Evolutionary conservation across 2,888 invertebrate genomes (phyloP).

Genomic region (Netelia virgata): DNA sequence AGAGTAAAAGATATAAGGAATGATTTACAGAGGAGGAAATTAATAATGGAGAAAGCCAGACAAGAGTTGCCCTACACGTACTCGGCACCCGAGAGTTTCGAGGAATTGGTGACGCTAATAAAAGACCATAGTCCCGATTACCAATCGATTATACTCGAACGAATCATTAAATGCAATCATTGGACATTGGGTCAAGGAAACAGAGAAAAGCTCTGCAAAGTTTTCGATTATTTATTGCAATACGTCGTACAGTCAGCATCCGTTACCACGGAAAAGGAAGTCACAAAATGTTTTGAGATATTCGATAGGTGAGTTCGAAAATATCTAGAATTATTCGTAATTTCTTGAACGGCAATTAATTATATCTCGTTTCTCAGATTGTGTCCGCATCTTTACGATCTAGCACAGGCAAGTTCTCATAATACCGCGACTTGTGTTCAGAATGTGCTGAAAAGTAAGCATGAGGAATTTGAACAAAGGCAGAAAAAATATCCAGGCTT

Average conservation of each 20-base stretch:
- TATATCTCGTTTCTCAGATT: conserved; percentile 77
- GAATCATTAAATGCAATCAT: conserved; percentile 95
- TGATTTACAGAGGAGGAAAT: conserved; percentile 83
- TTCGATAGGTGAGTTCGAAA: conserved; percentile 86
- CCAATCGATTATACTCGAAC: conserved; percentile 90
- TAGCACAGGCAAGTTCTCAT: conserved; percentile 90
- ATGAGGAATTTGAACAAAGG: conserved; percentile 87
- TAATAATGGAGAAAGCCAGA: conserved; percentile 86
- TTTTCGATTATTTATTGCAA: conserved; percentile 92
- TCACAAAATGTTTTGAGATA: conserved; percentile 87
- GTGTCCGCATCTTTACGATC: conserved; percentile 87
- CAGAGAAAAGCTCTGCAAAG: conserved; percentile 90
- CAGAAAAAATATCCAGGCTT: conserved; percentile 88
- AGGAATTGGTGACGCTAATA: conserved; percentile 88
- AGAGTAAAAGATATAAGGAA: conserved; percentile 77
- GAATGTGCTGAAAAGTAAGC: conserved; percentile 91
- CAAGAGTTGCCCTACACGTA: conserved; percentile 88
- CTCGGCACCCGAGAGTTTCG: conserved; percentile 88
- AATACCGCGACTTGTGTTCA: conserved; percentile 89
- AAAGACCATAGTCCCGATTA: conserved; percentile 88
- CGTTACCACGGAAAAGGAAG: conserved; percentile 78
- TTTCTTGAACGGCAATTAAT: neutral
- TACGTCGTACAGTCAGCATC: conserved; percentile 89
- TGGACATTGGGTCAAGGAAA: conserved; percentile 92
- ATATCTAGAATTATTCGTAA: neutral